Percentiles rank a stretch among this genome's conserved stretches.
Evolutionary conservation across 1,140 invertebrate species (phyloP).

Genomic region (Mercenaria mercenaria): DNA sequence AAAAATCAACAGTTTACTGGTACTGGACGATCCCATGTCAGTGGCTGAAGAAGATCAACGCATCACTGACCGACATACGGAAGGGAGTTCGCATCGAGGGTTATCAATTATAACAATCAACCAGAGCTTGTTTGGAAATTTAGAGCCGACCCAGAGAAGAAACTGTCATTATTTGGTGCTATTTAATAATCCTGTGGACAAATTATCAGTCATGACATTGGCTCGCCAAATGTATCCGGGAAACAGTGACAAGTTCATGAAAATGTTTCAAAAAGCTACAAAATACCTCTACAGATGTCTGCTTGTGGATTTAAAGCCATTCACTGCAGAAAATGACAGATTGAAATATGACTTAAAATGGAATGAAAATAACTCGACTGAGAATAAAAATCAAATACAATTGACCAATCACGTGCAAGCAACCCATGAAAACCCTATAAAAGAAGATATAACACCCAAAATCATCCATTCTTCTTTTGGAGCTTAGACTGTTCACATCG

Average conservation of each 20-base stretch:
- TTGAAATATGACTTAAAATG: not conserved
- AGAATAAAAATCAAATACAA: not conserved
- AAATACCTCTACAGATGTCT: not conserved
- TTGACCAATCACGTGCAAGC: not conserved
- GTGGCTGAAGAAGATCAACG: not conserved
- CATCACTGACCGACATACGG: not conserved
- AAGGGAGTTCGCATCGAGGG: not conserved
- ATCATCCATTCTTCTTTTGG: too few relatives aligned
- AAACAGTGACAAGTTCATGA: conserved; percentile 4
- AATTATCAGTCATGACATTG: not conserved
- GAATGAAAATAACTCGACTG: not conserved
- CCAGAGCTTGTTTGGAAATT: conserved; percentile 37
- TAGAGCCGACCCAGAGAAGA: conserved; percentile 42
- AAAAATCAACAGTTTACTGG: conserved; percentile 21
- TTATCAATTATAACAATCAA: conserved; percentile 29
- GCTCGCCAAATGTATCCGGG: conserved; percentile 54
- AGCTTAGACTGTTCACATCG: not conserved
- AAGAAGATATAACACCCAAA: not conserved
- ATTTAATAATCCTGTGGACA: conserved; percentile 58
- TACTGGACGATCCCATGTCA: not conserved
- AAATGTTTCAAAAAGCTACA: conserved; percentile 17
- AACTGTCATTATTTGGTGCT: conserved; percentile 58
- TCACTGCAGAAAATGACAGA: not conserved
- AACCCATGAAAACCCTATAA: not conserved
- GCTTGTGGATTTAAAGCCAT: not conserved